Evolutionary conservation across 1,140 invertebrate genomes (phyloP), one percentile per base, ranked within the genome.

Genomic region (Octopus sinensis): DNA sequence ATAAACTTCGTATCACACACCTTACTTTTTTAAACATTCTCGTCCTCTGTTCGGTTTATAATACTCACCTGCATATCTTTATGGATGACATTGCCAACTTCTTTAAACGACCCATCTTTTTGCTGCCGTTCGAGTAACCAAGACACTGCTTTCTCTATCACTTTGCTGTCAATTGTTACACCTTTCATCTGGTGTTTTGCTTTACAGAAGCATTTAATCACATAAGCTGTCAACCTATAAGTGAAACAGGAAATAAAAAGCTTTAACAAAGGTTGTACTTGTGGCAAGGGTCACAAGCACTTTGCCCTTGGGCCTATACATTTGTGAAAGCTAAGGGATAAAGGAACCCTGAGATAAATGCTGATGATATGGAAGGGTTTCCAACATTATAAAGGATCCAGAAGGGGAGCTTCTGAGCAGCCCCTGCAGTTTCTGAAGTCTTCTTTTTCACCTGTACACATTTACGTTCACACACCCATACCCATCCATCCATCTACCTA

Each of bases 151-250:
- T 92, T 92, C 7, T 92, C 88, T 79, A 97, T 93, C 54, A 97
- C 93, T 75, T 87, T 82, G 7, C 90, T 85, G 81, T 96, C 95
- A 77, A 97, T 92, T 75, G 93, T 93, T 76, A 97, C 95, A 23
- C 7, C 80, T 13, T 62, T 54, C 10, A 86, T 83, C 13, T 81
- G 80, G 54, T 93, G 91, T 76, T 93, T 92, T 5, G 96, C 96
- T 90, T 96, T 94, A 51, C 93, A 93, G 85, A 99, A 94, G 62
- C 96, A 95, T 84, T 95, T 93, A 0, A 94, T 93, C 0, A 97
- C 96, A 88, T 97, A 97, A 4, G 97, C 96, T 7, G 97, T 99
- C 82, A 98, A 80, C 87, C 87, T 87, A 81, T n/a, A n/a, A 30
- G 4, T 62, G 6, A 62, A 62, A 62, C 6, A 62, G 17, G 17